phyloP scores from a whole-genome alignment of 2,113 vertebrate genomes.

The Ia io region DNA sequence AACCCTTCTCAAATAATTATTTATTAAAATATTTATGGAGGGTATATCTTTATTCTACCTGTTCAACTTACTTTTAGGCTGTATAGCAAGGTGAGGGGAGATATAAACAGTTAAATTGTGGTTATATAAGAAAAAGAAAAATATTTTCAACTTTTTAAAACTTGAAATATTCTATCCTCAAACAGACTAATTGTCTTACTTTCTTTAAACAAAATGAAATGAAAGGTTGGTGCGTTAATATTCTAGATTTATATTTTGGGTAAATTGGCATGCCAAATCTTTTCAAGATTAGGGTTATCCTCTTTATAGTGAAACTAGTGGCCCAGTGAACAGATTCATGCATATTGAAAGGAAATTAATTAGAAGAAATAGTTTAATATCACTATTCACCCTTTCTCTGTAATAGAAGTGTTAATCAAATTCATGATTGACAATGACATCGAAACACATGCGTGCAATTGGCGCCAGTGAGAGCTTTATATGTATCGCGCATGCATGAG shows the following conservation, averaged over 20 bases:
- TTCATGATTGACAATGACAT: too few relatives aligned
- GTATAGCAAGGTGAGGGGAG: background rate
- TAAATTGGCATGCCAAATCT: slow-evolving; percentile 35
- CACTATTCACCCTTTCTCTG: too few relatives aligned
- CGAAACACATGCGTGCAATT: too few relatives aligned
- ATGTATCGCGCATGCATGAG: too few relatives aligned
- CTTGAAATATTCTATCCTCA: slow-evolving; percentile 22
- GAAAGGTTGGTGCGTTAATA: slow-evolving; percentile 26
- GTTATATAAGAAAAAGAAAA: background rate
- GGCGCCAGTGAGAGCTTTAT: too few relatives aligned
- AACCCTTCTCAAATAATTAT: background rate
- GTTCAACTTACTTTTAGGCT: background rate
- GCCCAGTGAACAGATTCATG: too few relatives aligned
- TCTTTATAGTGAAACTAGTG: background rate
- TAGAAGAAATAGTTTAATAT: too few relatives aligned
- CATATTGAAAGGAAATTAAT: too few relatives aligned
- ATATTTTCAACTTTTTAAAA: slow-evolving; percentile 25
- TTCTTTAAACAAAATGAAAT: slow-evolving; percentile 51
- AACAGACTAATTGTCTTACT: slow-evolving; percentile 9
- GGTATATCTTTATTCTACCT: background rate
- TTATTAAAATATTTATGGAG: background rate
- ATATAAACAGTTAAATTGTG: background rate
- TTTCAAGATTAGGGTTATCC: slow-evolving; percentile 26
- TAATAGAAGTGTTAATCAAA: too few relatives aligned
- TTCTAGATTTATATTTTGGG: slow-evolving; percentile 8